A percentile compares a stretch with the other conserved stretches of the same genome.
phyloP scores from a whole-genome alignment of 2,797 vertebrate species.

The Acrossocheilus fasciatus region DNA sequence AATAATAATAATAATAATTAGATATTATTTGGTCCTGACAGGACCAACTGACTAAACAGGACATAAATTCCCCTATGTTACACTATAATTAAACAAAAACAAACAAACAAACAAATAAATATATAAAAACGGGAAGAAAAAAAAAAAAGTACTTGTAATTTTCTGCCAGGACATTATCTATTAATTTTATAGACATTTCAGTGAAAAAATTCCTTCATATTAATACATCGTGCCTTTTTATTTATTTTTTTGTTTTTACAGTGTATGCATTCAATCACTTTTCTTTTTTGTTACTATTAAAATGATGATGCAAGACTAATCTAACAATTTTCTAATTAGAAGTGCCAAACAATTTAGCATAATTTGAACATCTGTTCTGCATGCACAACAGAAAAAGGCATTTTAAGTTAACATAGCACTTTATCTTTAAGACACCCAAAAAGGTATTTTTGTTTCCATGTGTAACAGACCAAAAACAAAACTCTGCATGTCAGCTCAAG shows the following conservation, averaged over 20 bases:
- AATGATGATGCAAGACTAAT: background rate
- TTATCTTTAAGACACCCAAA: background rate
- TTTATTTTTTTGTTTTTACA: background rate
- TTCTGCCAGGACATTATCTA: background rate
- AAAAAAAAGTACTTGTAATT: background rate
- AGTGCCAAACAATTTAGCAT: background rate
- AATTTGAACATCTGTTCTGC: background rate
- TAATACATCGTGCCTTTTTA: background rate
- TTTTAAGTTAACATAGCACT: background rate
- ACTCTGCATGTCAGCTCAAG: slow-evolving; percentile 51
- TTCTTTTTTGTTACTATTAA: background rate
- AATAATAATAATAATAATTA: too few species aligned
- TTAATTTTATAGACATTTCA: background rate
- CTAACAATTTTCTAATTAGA: background rate
- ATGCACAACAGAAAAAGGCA: background rate
- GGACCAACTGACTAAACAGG: background rate
- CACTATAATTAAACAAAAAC: too few species aligned
- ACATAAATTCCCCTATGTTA: background rate
- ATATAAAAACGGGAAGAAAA: too few species aligned
- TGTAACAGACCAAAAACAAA: slow-evolving; percentile 67
- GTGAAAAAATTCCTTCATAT: background rate
- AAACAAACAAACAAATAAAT: too few species aligned
- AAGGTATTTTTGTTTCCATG: slow-evolving; percentile 67
- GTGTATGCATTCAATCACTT: background rate
- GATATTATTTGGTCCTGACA: too few species aligned